Percentiles rank a stretch among this genome's conserved stretches.
Conservation (phyloP, 2,797 vertebrate species). For the Pipistrellus nathusii region DNA sequence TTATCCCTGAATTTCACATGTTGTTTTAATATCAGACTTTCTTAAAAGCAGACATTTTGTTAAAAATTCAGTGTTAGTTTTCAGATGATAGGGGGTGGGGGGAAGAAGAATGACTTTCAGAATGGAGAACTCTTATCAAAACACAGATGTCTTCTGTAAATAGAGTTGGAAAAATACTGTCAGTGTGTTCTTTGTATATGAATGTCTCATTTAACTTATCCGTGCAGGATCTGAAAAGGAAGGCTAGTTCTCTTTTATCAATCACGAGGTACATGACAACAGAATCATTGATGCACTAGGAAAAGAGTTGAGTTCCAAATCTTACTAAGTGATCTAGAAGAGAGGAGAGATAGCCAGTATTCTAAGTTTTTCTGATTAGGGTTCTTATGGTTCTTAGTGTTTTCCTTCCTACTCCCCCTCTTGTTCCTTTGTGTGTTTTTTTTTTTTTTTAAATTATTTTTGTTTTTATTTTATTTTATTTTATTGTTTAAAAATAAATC, state of each 20-base stretch:
- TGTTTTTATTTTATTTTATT: too few relatives aligned
- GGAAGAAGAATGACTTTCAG: constrained; percentile 43
- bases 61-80: constrained; percentile 55
- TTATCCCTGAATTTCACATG: constrained; percentile 31
- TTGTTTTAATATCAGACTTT: constrained; percentile 5
- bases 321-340: constrained; percentile 62
- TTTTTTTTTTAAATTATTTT: too few relatives aligned
- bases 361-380: constrained; percentile 24
- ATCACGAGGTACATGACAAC: constrained; percentile 58
- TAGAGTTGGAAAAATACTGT: constrained; percentile 78
- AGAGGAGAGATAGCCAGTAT: neutral
- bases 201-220: constrained; percentile 77
- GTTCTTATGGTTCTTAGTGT: constrained; percentile 34
- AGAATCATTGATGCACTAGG: constrained; percentile 30
- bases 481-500: too few relatives aligned
- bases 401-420: neutral
- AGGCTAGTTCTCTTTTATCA: constrained; percentile 69
- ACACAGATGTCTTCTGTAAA: constrained; percentile 69
- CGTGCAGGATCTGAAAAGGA: constrained; percentile 71
- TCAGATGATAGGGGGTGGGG: constrained; percentile 8
- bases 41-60: constrained; percentile 57
- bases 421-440: neutral
- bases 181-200: constrained; percentile 73
- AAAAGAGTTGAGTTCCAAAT: constrained; percentile 43
- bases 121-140: constrained; percentile 63